Evolutionary conservation across 2,797 vertebrate genomes (phyloP).

Genomic region (Clarias fuscus): DNA sequence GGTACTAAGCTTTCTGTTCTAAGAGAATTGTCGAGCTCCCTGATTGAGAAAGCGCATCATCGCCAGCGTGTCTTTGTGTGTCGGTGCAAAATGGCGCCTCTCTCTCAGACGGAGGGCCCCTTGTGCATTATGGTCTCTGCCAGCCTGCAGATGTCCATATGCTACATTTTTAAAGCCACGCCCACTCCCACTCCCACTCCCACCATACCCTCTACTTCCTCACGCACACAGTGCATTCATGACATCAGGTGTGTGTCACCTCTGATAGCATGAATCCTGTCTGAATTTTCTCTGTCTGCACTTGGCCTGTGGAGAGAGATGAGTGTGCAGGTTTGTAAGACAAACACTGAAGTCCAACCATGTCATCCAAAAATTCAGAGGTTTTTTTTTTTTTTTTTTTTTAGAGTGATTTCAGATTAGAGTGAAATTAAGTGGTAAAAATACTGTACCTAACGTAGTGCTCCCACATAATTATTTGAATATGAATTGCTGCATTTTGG

Average conservation of each 20-base stretch:
- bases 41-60: constrained; percentile 23
- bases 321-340: background rate
- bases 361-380: background rate
- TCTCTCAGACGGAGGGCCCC: constrained; percentile 41
- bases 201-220: background rate
- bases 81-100: constrained; percentile 61
- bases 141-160: constrained; percentile 70
- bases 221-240: constrained; percentile 44
- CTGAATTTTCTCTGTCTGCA: constrained; percentile 1
- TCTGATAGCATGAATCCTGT: constrained; percentile 48
- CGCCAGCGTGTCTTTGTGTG: constrained; percentile 46
- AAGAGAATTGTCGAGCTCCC: background rate
- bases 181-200: constrained; percentile 59
- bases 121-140: constrained; percentile 68
- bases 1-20: background rate
- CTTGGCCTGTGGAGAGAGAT: background rate
- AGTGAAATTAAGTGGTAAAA: background rate
- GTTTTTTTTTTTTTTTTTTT: background rate
- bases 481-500: background rate
- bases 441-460: background rate
- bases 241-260: constrained; percentile 35
- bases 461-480: background rate
- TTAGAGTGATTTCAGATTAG: background rate
- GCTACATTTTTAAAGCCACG: constrained; percentile 65
- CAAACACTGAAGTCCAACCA: background rate